Percentiles rank a stretch among this genome's conserved stretches.
Conservation (phyloP, 2,113 vertebrate species). For the Sander lucioperca region DNA sequence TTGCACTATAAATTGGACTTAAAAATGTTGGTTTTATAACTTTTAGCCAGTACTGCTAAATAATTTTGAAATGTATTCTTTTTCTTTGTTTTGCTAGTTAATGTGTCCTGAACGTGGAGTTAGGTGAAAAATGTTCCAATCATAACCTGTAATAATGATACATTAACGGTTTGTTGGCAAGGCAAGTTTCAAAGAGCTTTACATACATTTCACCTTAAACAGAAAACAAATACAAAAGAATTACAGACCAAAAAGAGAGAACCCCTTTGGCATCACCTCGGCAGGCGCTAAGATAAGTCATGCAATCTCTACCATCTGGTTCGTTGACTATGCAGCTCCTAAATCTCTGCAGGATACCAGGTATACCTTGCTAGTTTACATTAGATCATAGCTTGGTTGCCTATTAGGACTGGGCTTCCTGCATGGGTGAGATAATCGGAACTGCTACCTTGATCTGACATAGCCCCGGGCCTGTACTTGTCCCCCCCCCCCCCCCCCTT, state of each 20-base stretch:
- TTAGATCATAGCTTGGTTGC: constrained; percentile 56
- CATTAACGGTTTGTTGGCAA: neutral
- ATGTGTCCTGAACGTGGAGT: neutral
- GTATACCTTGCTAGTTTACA: constrained; percentile 49
- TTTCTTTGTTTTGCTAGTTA: neutral
- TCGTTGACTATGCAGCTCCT: neutral
- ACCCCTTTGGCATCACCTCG: neutral
- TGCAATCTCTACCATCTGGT: constrained; percentile 18
- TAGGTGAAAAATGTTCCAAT: neutral
- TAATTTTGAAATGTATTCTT: neutral
- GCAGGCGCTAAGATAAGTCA: neutral
- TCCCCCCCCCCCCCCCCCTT: constrained; percentile 54
- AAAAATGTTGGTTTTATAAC: too few relatives aligned
- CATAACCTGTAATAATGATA: neutral
- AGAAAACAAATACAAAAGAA: neutral
- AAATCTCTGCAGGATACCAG: constrained; percentile 22
- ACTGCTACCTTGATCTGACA: constrained; percentile 75
- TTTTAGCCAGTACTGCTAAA: neutral
- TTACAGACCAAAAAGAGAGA: neutral
- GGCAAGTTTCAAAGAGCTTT: neutral
- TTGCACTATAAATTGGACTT: neutral
- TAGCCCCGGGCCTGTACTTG: constrained; percentile 67
- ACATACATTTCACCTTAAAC: neutral
- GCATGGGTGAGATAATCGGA: constrained; percentile 65
- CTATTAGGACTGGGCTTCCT: constrained; percentile 46